Evolutionary conservation across 1,140 invertebrate species (phyloP).

Genomic region (Papilio dardanus): DNA sequence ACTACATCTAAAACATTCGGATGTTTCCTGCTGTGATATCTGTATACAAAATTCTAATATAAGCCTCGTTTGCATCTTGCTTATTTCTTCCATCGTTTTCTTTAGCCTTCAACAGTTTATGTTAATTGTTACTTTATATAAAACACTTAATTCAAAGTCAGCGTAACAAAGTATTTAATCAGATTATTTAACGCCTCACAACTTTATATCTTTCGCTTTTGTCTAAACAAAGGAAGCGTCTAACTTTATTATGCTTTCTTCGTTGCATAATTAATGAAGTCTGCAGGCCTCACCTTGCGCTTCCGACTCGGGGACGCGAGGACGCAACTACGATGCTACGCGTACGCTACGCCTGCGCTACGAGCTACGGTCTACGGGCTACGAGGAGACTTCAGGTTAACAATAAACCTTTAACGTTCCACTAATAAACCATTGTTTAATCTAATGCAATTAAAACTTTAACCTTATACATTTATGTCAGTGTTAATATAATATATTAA

Average conservation of each 20-base stretch:
- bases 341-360: background rate
- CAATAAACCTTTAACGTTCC: too few relatives aligned
- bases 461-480: too few relatives aligned
- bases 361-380: too few relatives aligned
- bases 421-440: too few relatives aligned
- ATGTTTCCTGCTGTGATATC: background rate
- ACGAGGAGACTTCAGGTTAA: too few relatives aligned
- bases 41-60: background rate
- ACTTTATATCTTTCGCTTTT: conserved; percentile 29
- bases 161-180: conserved; percentile 7
- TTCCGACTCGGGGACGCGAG: background rate
- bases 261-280: conserved; percentile 31
- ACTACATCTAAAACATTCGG: too few relatives aligned
- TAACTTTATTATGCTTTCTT: conserved; percentile 34
- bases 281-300: conserved; percentile 15
- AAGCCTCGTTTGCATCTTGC: background rate
- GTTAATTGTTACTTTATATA: background rate
- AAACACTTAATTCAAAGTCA: conserved; percentile 7
- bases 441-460: too few relatives aligned
- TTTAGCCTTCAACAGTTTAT: background rate
- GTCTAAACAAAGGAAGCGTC: conserved; percentile 28
- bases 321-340: background rate
- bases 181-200: conserved; percentile 20
- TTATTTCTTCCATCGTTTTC: background rate
- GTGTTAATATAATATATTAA: too few relatives aligned